Evolutionary conservation across 2,888 invertebrate genomes (phyloP), one percentile per base, ranked within the genome.

Genomic region (Emmelina monodactyla): DNA sequence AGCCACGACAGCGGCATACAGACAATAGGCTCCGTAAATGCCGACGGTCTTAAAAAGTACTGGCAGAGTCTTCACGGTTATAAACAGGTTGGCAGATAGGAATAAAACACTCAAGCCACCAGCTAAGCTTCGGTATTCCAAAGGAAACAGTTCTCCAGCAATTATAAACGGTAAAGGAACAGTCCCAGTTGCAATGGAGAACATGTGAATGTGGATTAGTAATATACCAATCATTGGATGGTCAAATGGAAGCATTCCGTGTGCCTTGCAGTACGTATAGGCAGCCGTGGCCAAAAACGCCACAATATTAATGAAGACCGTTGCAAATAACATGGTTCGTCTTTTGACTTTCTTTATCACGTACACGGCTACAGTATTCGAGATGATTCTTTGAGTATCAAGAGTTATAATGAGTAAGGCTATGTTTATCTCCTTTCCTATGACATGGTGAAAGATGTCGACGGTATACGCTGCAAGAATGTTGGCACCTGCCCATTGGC

Each of bases 121-220:
- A 0, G 87, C 87, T 1, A 86, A 53, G 14, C 85, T 85, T 34
- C 86, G 73, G 28, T 81, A 82, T 35, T 78, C 75, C 15, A 83
- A 62, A 2, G 87, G 81, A 45, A 87, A 88, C 3, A 89, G 62
- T 57, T 89, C 89, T 0, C 88, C 88, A 34, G 86, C 84, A 58
- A 89, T 82, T 5, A 87, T 83, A 65, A 87, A 88, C 0, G 88
- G 87, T 19, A 89, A 49, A 0, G 88, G 85, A 5, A 84, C 65
- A 1, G 83, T 64, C 0, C 88, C 87, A 1, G 83, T 68, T 0
- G 82, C 75, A 19, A 84, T 69, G 2, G 83, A 79, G 13, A 78
- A 66, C 47, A 84, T 83, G 40, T 85, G 63, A 0, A 63, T 45
- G 22, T 70, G 70, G 4, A 66, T 53, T 13, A 73, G 41, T 2